Evolutionary conservation across 2,888 invertebrate genomes (phyloP), one percentile per base, ranked within the genome.

Genomic region (Lutraria lutraria): DNA sequence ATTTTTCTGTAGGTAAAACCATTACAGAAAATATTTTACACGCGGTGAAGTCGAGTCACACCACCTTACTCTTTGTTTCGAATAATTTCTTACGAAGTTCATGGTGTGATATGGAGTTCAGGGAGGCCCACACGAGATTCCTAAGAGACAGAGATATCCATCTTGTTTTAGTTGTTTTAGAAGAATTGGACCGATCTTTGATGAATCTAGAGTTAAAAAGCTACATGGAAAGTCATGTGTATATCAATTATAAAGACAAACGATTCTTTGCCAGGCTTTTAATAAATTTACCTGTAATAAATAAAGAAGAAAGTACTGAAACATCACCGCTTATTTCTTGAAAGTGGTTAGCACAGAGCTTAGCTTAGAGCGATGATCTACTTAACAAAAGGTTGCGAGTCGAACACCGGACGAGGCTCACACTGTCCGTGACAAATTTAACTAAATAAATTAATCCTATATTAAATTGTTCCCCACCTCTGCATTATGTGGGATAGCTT

Each of bases 81-180:
- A 88, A 90, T 52, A 90, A 88, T 68, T 92, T 90, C 63, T 81
- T 92, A 0, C 21, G 84, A 16, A 90, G 91, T 72, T 31, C 88
- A 0, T 92, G 91, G 91, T 92, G 91, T 52, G 81, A 80, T 31
- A 86, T 88, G 88, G 91, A 92, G 80, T 89, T 89, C 63, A 81
- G 87, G 25, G 87, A 90, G 53, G 89, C 89, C 16, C 86, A 90
- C 31, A 63, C 82, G 76, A 85, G 87, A 68, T 76, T 88, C 12
- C 53, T 92, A 8, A 86, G 43, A 53, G 89, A 90, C 34, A 79
- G 76, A 53, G 54, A 79, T 53, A 84, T 88, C 0, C 85, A 89
- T 43, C 53, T 91, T 21, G 31, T 88, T n/a, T 54, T 91, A 19
- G 85, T 91, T 8, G 25, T 89, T 21, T 43, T 88, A n/a, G 91